Percentiles rank a stretch among this genome's conserved stretches.
Conservation (phyloP, 2,888 invertebrate species). For the Acanthoscelides obtectus region DNA sequence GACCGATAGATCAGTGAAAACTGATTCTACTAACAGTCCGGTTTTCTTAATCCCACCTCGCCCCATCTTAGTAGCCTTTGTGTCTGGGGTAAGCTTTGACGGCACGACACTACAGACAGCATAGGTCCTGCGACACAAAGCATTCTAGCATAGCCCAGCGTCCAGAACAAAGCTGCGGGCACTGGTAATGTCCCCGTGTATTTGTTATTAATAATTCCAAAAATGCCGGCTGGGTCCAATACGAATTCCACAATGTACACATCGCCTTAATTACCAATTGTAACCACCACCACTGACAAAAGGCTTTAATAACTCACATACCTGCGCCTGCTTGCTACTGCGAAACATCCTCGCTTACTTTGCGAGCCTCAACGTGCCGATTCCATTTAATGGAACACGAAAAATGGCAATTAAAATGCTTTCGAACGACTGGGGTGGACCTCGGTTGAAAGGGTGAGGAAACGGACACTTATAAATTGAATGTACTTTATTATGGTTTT, state of each 20-base stretch:
- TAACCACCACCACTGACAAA: constrained; percentile 28
- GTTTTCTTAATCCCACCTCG: background rate
- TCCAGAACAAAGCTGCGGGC: constrained; percentile 17
- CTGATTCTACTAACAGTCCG: too few species aligned
- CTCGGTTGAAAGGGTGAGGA: background rate
- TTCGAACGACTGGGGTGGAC: constrained; percentile 1
- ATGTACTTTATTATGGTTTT: background rate
- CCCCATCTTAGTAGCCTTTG: background rate
- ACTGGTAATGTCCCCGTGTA: constrained; percentile 24
- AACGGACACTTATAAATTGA: background rate
- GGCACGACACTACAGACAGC: background rate
- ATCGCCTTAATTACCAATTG: constrained; percentile 37
- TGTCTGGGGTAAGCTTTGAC: background rate
- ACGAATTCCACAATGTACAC: constrained; percentile 27
- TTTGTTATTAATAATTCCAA: constrained; percentile 36
- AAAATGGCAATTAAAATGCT: constrained; percentile 25
- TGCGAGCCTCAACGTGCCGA: constrained; percentile 6
- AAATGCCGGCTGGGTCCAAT: constrained; percentile 28
- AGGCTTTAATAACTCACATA: constrained; percentile 40
- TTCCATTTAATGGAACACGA: constrained; percentile 18
- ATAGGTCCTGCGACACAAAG: background rate
- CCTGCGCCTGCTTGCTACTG: constrained; percentile 16
- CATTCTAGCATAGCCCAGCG: background rate
- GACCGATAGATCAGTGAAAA: too few species aligned
- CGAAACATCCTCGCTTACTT: constrained; percentile 22